A percentile compares a stretch with the other conserved stretches of the same genome.
Conservation (phyloP, 2,797 vertebrate genomes). For the Fistularia tabacaria region DNA sequence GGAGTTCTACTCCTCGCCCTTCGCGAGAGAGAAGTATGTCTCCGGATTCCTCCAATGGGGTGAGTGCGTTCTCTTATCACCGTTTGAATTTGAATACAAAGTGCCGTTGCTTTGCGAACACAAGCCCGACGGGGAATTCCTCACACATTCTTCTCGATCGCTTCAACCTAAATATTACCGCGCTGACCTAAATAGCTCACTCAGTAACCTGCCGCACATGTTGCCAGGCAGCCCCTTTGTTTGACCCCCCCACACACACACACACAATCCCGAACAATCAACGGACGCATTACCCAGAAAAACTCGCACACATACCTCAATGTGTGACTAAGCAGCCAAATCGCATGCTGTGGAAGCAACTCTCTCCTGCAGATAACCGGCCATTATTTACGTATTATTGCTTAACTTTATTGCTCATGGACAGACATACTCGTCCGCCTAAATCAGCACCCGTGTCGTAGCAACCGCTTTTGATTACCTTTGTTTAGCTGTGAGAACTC, state of each 20-base stretch:
- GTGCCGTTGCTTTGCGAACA: background rate
- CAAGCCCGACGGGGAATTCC: background rate
- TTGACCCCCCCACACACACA: background rate
- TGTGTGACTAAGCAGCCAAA: background rate
- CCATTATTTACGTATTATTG: too few species aligned
- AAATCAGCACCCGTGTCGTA: too few species aligned
- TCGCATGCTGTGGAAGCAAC: background rate
- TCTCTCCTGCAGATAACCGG: too few species aligned
- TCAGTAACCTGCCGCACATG: background rate
- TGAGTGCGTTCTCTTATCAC: conserved; percentile 59
- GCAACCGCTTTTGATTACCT: too few species aligned
- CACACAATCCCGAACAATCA: background rate
- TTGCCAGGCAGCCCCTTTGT: conserved; percentile 4
- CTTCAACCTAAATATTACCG: background rate
- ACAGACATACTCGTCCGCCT: too few species aligned
- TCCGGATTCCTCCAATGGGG: conserved; percentile 81
- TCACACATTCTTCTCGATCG: background rate
- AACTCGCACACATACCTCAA: background rate
- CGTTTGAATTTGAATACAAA: background rate
- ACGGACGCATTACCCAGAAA: too few species aligned
- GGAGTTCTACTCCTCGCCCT: conserved; percentile 75
- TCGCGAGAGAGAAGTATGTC: conserved; percentile 78
- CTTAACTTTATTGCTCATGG: too few species aligned
- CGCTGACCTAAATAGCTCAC: background rate
- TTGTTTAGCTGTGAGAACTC: too few species aligned